A percentile compares a stretch with the other conserved stretches of the same genome.
phyloP scores from a whole-genome alignment of 1,140 invertebrate species.

The Odontomachus brunneus region DNA sequence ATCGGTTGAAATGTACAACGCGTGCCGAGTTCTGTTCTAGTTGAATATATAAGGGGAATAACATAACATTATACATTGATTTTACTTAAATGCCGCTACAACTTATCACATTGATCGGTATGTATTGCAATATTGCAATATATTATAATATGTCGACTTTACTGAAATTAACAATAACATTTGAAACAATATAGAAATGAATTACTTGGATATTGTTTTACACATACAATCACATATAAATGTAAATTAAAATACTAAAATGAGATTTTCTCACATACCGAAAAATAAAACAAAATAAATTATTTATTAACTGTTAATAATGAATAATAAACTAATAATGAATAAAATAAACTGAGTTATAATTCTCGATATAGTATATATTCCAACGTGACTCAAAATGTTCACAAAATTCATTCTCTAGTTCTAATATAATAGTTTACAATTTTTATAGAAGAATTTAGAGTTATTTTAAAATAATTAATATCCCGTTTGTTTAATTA shows the following conservation, averaged over 20 bases:
- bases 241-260: neutral
- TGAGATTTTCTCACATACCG: neutral
- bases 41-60: neutral
- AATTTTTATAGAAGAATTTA: neutral
- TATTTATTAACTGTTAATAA: no score
- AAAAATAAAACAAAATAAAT: constrained; percentile 16
- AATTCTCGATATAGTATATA: neutral
- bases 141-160: constrained; percentile 6
- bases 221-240: neutral
- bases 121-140: constrained; percentile 5
- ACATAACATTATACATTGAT: neutral
- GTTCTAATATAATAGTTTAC: neutral
- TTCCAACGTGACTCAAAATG: constrained; percentile 9
- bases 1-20: no score
- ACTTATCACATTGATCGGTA: constrained; percentile 17
- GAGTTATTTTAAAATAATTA: constrained; percentile 4
- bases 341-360: no score
- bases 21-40: no score
- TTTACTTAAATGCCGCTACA: constrained; percentile 28
- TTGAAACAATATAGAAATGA: constrained; percentile 14
- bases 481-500: neutral
- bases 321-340: no score
- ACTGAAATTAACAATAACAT: neutral
- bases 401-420: constrained; percentile 5
- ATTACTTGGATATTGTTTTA: constrained; percentile 2